Evolutionary conservation across 2,113 vertebrate species (phyloP).

Genomic region (Acanthochromis polyacanthus): DNA sequence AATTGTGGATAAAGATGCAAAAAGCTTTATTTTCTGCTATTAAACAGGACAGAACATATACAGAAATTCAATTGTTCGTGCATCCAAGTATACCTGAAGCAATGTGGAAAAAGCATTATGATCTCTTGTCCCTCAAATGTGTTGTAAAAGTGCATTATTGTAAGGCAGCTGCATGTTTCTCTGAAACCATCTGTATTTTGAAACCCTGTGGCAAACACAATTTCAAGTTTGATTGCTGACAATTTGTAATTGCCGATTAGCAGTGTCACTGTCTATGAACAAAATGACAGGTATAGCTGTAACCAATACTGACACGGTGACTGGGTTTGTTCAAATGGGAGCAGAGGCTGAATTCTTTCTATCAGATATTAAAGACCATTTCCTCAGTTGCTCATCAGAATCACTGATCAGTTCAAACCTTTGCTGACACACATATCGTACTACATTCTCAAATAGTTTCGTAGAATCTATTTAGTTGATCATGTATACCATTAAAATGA

Average conservation of each 20-base stretch:
- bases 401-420: neutral
- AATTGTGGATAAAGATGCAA: neutral
- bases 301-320: constrained; percentile 35
- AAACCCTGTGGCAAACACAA: constrained; percentile 33
- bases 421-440: neutral
- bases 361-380: neutral
- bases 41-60: neutral
- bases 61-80: neutral
- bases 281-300: constrained; percentile 38
- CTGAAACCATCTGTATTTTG: constrained; percentile 42
- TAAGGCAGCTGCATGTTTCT: constrained; percentile 2
- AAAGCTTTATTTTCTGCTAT: neutral
- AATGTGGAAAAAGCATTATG: neutral
- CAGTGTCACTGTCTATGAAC: constrained; percentile 41
- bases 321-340: constrained; percentile 9
- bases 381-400: neutral
- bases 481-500: too few species aligned
- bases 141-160: constrained; percentile 27
- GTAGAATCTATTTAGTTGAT: too few species aligned
- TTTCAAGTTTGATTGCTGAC: constrained; percentile 48
- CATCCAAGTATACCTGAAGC: neutral
- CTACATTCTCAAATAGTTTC: neutral
- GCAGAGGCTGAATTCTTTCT: constrained; percentile 9
- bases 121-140: neutral
- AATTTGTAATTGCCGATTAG: constrained; percentile 65